Evolutionary conservation across 2,113 vertebrate genomes (phyloP).

Genomic region (Melanostigma gelatinosum): DNA sequence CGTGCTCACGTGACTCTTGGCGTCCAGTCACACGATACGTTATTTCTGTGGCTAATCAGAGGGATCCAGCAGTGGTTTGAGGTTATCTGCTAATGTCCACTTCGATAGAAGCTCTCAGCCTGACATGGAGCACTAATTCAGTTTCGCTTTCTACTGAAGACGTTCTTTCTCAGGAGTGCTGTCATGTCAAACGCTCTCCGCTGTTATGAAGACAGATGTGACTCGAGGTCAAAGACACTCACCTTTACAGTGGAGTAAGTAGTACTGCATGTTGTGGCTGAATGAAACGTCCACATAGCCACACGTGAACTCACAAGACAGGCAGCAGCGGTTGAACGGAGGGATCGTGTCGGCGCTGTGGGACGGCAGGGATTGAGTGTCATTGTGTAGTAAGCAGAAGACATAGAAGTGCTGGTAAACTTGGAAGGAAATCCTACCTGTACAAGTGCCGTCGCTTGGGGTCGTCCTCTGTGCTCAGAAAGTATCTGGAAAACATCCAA

Average conservation of each 20-base stretch:
- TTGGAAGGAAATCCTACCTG: conserved; percentile 82
- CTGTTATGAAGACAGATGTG: neutral
- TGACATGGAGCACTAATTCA: conserved; percentile 35
- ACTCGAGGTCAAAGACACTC: conserved; percentile 26
- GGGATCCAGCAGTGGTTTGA: conserved; percentile 38
- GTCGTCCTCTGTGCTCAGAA: conserved; percentile 95
- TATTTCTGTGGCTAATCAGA: conserved; percentile 23
- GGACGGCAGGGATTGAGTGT: conserved; percentile 35
- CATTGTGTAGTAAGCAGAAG: neutral
- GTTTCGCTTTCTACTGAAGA: conserved; percentile 13
- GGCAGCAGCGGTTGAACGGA: conserved; percentile 92
- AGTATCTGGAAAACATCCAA: conserved; percentile 86
- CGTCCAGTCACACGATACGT: conserved; percentile 17
- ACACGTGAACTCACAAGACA: conserved; percentile 93
- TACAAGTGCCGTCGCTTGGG: conserved; percentile 92
- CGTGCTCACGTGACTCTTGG: neutral
- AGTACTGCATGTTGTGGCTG: conserved; percentile 88
- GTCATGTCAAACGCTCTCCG: neutral
- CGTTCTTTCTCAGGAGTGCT: neutral
- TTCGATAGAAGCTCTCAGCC: conserved; percentile 30
- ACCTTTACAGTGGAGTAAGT: conserved; percentile 95
- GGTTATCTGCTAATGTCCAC: conserved; percentile 35
- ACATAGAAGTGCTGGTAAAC: neutral
- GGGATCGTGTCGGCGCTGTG: conserved; percentile 90
- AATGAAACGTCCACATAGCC: conserved; percentile 93